These are phyloP conservation scores for Aleadryas rufinucha DNA, from an alignment of 2,113 vertebrate genomes.

Conservation along the genomic window DNA sequence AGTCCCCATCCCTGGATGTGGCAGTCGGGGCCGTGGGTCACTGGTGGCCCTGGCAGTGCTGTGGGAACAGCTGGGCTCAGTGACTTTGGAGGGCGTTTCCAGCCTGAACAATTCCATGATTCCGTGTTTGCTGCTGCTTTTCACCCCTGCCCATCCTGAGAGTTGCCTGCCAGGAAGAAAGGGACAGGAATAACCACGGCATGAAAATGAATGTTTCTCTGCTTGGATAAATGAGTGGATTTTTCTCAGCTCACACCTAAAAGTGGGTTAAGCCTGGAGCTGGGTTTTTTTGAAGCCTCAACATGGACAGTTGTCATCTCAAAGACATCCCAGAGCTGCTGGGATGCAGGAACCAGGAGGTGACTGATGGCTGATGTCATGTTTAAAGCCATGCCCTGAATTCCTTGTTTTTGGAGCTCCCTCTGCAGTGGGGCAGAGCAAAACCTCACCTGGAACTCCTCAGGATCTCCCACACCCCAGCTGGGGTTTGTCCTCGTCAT, in stretches of 20 bases:
- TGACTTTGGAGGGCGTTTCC: not conserved
- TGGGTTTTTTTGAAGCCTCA: not conserved
- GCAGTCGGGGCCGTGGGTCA: not conserved
- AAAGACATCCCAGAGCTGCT: not conserved
- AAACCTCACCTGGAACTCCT: not conserved
- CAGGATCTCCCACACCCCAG: not conserved
- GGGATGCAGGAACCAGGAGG: not conserved
- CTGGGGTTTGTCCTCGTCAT: not conserved
- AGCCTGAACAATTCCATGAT: not conserved
- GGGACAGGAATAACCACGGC: not conserved
- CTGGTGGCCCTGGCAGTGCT: not conserved
- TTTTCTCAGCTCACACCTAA: not conserved
- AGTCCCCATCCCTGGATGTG: not conserved
- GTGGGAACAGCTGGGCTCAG: not conserved
- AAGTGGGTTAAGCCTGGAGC: not conserved
- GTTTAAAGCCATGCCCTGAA: not conserved
- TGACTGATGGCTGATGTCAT: not conserved
- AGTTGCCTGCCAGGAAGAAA: not conserved
- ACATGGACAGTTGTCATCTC: not conserved
- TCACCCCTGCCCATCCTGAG: rapidly evolving
- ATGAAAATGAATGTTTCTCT: not conserved
- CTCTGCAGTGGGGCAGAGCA: not conserved
- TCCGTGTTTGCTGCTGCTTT: not conserved
- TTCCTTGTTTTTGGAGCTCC: not conserved
- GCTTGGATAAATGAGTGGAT: not conserved